Conservation (phyloP, 2,113 vertebrate genomes). For the Quiscalus mexicanus region DNA sequence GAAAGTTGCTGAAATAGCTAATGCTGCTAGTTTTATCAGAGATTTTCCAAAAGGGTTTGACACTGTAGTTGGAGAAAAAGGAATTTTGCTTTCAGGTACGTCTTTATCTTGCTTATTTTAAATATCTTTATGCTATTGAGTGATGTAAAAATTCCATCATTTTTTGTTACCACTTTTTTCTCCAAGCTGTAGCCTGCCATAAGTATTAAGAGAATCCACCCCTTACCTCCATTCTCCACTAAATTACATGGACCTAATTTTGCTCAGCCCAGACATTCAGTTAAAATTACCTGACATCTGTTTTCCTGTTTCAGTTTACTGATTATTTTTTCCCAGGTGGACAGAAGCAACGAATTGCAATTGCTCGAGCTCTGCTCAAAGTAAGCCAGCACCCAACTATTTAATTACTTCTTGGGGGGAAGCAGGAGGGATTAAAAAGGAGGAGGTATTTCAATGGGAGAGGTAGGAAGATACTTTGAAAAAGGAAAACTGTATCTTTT, state of each 20-base stretch:
- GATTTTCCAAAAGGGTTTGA: constrained; percentile 89
- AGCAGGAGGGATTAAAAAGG: background rate
- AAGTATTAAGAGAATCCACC: background rate
- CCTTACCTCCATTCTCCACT: background rate
- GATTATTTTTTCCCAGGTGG: constrained; percentile 79
- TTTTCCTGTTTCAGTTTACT: background rate
- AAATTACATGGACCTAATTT: background rate
- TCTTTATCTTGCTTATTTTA: background rate
- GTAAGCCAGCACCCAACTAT: constrained; percentile 67
- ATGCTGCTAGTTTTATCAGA: constrained; percentile 87
- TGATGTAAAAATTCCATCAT: background rate
- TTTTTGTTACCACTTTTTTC: background rate
- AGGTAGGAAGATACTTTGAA: background rate
- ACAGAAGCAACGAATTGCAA: constrained; percentile 97
- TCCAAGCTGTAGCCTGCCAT: background rate
- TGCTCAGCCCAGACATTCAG: background rate
- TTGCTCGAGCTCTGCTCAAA: constrained; percentile 94
- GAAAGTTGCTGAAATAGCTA: constrained; percentile 86
- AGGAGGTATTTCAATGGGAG: background rate
- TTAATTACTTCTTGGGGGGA: background rate
- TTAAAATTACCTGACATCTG: background rate
- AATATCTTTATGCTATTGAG: background rate
- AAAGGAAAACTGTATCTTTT: background rate
- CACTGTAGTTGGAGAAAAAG: constrained; percentile 96
- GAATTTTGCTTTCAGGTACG: constrained; percentile 91